These are phyloP conservation scores for Myiozetetes cayanensis DNA, from an alignment of 2,113 vertebrate genomes.

Conservation along the genomic window DNA sequence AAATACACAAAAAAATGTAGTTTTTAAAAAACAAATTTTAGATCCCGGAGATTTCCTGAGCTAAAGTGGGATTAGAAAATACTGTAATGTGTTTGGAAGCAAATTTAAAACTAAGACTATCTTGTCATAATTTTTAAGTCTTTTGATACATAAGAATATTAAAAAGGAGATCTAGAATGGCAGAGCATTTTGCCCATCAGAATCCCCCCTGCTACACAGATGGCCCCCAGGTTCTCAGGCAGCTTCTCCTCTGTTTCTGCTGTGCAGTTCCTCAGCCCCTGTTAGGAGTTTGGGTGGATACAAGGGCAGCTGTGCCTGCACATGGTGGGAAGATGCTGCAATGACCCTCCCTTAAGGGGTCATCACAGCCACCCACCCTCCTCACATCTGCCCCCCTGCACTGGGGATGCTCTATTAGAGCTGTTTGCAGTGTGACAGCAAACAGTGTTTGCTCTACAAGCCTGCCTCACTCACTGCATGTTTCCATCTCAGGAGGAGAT, in stretches of 20 bases:
- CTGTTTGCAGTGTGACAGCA: not conserved
- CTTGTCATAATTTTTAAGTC: not conserved
- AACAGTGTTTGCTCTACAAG: not conserved
- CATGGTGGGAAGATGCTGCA: fast-evolving
- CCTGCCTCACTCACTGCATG: not conserved
- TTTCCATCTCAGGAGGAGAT: not conserved
- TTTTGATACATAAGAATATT: not conserved
- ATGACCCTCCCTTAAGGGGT: not conserved
- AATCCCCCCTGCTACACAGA: not conserved
- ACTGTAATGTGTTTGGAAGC: not conserved
- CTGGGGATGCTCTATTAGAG: not conserved
- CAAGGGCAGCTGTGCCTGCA: not conserved
- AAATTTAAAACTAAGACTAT: not conserved
- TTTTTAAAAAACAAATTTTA: not conserved
- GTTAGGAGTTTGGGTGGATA: not conserved
- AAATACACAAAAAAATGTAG: not conserved
- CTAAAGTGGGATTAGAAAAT: not conserved
- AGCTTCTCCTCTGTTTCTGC: not conserved
- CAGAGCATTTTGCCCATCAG: not conserved
- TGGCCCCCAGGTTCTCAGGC: not conserved
- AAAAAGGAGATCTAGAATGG: not conserved
- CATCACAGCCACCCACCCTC: not conserved
- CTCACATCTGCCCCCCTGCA: not conserved
- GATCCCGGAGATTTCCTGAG: not conserved
- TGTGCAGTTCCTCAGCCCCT: fast-evolving